phyloP scores from a whole-genome alignment of 2,113 vertebrate species.

The Lophochroa leadbeateri region DNA sequence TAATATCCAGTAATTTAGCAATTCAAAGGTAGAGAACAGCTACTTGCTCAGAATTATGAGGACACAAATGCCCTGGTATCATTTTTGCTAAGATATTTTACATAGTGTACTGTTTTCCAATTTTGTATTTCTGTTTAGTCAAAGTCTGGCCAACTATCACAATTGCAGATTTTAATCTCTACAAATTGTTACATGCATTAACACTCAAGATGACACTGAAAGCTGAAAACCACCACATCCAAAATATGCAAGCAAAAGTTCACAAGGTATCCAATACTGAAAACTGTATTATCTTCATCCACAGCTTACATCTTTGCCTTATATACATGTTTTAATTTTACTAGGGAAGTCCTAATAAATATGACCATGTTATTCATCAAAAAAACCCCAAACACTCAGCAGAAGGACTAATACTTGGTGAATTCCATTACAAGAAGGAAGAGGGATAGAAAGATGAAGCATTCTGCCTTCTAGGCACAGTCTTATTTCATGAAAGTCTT shows the following conservation, averaged over 20 bases:
- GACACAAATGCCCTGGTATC: neutral
- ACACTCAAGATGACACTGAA: neutral
- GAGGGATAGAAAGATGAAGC: neutral
- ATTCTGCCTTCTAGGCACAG: neutral
- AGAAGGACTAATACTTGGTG: neutral
- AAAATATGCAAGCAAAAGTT: neutral
- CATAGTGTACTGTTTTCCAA: neutral
- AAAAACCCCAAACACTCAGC: neutral
- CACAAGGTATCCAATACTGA: neutral
- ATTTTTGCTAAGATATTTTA: neutral
- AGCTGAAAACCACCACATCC: neutral
- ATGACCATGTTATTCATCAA: neutral
- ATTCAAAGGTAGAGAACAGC: neutral
- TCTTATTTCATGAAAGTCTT: neutral
- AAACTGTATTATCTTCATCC: neutral
- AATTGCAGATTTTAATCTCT: neutral
- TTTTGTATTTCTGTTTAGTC: neutral
- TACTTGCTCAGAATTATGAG: neutral
- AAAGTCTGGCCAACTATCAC: neutral
- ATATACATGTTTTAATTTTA: neutral
- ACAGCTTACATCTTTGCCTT: neutral
- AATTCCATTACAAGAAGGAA: neutral
- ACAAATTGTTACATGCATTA: neutral
- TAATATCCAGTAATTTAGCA: neutral
- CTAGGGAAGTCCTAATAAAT: neutral